These are phyloP conservation scores for Aphis gossypii DNA, from an alignment of 1,140 invertebrate species.

Conservation along the genomic window DNA sequence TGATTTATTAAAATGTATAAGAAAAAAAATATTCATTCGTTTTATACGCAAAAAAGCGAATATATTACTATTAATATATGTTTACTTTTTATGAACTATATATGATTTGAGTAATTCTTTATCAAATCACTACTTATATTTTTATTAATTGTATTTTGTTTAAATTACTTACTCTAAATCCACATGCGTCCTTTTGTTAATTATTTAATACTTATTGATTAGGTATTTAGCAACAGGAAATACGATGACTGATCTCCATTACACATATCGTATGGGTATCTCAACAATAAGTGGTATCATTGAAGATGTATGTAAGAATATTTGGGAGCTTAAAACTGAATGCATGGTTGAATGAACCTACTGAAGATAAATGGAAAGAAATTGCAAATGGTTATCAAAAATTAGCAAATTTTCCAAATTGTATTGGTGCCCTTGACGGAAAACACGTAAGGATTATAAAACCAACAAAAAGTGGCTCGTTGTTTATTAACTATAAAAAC, in stretches of 20 bases:
- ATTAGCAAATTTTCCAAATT: constrained; percentile 23
- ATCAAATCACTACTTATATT: too few relatives aligned
- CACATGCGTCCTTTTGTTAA: too few relatives aligned
- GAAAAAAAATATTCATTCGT: too few relatives aligned
- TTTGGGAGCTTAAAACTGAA: constrained; percentile 59
- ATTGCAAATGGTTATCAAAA: constrained; percentile 35
- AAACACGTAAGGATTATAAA: constrained; percentile 50
- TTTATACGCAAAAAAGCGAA: too few relatives aligned
- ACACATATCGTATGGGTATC: constrained; percentile 59
- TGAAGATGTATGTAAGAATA: constrained; percentile 59
- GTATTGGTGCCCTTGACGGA: constrained; percentile 57
- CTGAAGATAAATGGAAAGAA: constrained; percentile 56
- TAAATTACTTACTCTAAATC: too few relatives aligned
- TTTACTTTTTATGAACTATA: too few relatives aligned
- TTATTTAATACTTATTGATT: neutral
- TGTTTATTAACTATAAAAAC: constrained; percentile 44
- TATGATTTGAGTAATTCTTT: too few relatives aligned
- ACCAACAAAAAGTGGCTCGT: constrained; percentile 50
- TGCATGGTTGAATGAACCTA: constrained; percentile 59
- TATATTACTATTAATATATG: too few relatives aligned
- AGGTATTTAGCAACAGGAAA: constrained; percentile 61
- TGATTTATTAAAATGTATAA: too few relatives aligned
- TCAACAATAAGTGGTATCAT: constrained; percentile 61
- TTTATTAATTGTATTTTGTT: too few relatives aligned
- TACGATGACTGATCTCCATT: constrained; percentile 60